Conservation (phyloP, 2,113 vertebrate genomes). For the Anser brachyrhynchus region DNA sequence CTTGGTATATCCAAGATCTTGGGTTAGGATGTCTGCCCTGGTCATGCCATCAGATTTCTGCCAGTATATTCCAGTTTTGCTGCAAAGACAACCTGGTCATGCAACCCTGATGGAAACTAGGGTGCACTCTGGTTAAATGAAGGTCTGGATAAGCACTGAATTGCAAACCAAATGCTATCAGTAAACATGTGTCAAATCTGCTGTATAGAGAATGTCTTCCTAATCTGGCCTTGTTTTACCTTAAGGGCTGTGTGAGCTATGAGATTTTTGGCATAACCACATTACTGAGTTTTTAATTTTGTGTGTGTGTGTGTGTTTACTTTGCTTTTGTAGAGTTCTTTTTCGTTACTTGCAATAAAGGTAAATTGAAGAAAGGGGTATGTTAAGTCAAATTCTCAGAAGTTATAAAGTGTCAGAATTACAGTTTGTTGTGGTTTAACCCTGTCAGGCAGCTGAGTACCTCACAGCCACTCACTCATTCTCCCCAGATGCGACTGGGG, state of each 20-base stretch:
- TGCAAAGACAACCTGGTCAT: not conserved
- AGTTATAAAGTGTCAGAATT: not conserved
- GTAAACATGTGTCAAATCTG: not conserved
- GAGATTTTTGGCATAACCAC: not conserved
- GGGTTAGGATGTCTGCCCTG: not conserved
- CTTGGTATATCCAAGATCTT: not conserved
- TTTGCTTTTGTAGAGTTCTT: not conserved
- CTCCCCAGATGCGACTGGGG: not conserved
- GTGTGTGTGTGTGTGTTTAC: too few relatives aligned
- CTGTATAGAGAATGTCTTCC: not conserved
- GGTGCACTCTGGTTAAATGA: fast-evolving
- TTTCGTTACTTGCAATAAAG: not conserved
- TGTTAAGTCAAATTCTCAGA: not conserved
- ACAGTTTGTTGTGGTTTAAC: not conserved
- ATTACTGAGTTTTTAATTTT: too few relatives aligned
- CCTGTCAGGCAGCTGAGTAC: not conserved
- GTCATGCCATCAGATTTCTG: not conserved
- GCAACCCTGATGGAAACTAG: fast-evolving
- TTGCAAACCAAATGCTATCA: not conserved
- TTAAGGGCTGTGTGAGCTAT: not conserved
- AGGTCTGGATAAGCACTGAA: not conserved
- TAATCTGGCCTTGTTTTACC: not conserved
- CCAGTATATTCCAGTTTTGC: not conserved
- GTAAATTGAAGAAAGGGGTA: not conserved
- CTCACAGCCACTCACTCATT: not conserved